phyloP scores from a whole-genome alignment of 2,113 vertebrate species.

The Petrocephalus zakoni region DNA sequence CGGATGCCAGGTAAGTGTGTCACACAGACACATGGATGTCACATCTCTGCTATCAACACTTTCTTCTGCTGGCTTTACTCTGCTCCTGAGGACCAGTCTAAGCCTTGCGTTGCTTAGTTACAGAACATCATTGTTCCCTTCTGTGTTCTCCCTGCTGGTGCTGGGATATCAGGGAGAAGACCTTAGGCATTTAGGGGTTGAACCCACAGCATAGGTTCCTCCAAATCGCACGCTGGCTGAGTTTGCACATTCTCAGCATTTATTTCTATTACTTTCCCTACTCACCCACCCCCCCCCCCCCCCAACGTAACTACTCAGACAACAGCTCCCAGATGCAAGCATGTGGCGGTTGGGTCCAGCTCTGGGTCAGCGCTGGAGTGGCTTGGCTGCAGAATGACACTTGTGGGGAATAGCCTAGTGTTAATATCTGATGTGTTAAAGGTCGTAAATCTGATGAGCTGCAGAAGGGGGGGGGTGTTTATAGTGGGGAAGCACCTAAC shows the following conservation, averaged over 20 bases:
- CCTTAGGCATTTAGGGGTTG: not conserved
- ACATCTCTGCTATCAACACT: not conserved
- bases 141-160: not conserved
- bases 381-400: not conserved
- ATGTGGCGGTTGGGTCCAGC: not conserved
- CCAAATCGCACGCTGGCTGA: not conserved
- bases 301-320: not conserved
- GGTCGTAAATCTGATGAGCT: not conserved
- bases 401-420: not conserved
- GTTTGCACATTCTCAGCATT: not conserved
- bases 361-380: not conserved
- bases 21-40: not conserved
- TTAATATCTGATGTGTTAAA: not conserved
- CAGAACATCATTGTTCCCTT: constrained; percentile 16
- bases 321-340: constrained; percentile 4
- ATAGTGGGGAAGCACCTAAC: not conserved
- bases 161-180: not conserved
- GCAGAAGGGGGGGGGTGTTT: not conserved
- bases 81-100: not conserved
- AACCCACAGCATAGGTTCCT: not conserved
- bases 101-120: constrained; percentile 23
- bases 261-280: not conserved
- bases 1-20: not conserved
- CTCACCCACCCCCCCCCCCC: not conserved
- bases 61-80: not conserved